Base-by-base conservation (phyloP, 2,888 invertebrate genomes). In the Eilema sororculum region DNA sequence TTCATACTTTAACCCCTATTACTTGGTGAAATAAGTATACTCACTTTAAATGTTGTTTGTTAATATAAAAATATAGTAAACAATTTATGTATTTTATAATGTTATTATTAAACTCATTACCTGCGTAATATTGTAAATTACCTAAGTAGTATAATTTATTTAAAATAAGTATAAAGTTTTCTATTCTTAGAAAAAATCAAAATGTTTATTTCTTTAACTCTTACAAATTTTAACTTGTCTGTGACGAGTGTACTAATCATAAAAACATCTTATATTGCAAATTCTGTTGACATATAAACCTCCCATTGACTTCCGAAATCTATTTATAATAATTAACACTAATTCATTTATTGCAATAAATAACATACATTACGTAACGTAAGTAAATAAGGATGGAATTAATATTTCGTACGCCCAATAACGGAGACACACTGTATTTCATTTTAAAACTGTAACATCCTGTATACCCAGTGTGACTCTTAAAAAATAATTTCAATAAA, bases 401-500 rank as follows among this genome's bases (percentile, higher is more conserved):
- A 20, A n/a, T 52, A 52, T 52, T 52, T 52, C 6, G n/a, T 9
- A 52, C 20, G 20, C n/a, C 0, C 3, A n/a, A 52, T 52, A 52
- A 52, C 20, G 20, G 52, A 20, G 52, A 52, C 52, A 46, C 46
- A 52, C 52, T 52, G 46, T 20, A 52, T 52, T 2, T 52, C 9
- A 52, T 52, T 52, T 46, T n/a, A 52, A 52, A 46, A 52, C n/a
- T 52, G n/a, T 52, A 52, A 52, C n/a, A 52, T 52, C 52, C 52
- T 52, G 20, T 52, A 2, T 52, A 52, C n/a, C 3, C 20, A 52
- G n/a, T n/a, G n/a, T 52, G 20, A n/a, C n/a, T 52, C 52, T 52
- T 20, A 46, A 52, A n/a, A 52, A 52, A n/a, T n/a, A n/a, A 52
- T 52, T 68, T 68, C 72, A 71, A 77, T 81, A 82, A 78, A 82